phyloP scores from a whole-genome alignment of 2,888 invertebrate genomes.

The Caenorhabditis sp. region DNA sequence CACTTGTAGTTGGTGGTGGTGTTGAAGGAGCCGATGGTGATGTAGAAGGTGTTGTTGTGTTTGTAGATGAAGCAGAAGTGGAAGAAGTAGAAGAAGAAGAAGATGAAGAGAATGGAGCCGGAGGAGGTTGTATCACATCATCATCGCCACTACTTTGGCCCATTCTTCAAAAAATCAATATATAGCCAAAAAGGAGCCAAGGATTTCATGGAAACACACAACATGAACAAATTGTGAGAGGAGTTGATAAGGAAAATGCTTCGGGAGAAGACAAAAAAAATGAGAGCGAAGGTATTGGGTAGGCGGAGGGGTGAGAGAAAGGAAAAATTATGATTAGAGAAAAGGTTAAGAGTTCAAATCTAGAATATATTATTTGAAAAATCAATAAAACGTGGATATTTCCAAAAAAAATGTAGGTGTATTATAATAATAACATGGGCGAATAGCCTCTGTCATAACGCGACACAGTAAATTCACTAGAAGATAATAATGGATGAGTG shows the following conservation, averaged over 20 bases:
- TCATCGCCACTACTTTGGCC: slow-evolving; percentile 54
- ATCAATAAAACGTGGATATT: slow-evolving; percentile 2
- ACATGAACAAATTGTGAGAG: slow-evolving; percentile 20
- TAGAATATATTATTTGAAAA: background rate
- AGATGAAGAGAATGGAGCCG: slow-evolving; percentile 26
- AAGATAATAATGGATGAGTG: background rate
- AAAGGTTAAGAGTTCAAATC: background rate
- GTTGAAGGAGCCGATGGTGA: background rate
- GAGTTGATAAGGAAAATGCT: slow-evolving; percentile 3
- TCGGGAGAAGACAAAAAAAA: background rate
- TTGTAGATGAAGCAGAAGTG: background rate
- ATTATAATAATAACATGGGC: background rate
- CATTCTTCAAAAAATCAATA: slow-evolving; percentile 24
- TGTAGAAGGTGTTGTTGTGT: background rate
- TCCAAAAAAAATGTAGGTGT: slow-evolving; percentile 14
- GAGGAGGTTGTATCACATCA: slow-evolving; percentile 27
- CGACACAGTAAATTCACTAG: background rate
- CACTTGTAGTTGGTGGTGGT: background rate
- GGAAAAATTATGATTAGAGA: background rate
- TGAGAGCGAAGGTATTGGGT: background rate
- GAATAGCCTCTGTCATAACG: slow-evolving; percentile 10
- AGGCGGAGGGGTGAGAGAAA: background rate
- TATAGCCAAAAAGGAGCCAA: slow-evolving; percentile 6
- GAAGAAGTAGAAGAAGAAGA: background rate
- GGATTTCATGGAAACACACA: slow-evolving; percentile 13